Base-by-base conservation (phyloP, 2,888 invertebrate genomes). In the Rutpela maculata region DNA sequence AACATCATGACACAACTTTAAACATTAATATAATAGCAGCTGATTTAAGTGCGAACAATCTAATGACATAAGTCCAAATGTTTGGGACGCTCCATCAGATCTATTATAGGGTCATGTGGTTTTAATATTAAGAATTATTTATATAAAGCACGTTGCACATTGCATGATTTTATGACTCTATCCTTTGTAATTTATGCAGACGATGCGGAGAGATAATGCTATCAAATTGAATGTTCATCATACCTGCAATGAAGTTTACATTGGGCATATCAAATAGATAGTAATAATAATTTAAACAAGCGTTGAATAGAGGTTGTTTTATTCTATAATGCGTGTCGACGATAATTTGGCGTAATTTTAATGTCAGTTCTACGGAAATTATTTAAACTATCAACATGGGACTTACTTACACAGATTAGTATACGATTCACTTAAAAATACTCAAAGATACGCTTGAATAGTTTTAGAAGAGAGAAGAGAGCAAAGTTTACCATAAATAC, bases 51-150 rank as follows among this genome's bases (percentile, higher is more conserved):
- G 68, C 74, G 71, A 74, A 76, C 74, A 66, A 78, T 73, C 68
- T 70, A 74, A 75, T 77, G 77, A 72, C 72, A 63, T 63, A 72
- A 79, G 77, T 75, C 73, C 73, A 79, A 77, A 75, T 73, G 77
- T 70, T 69, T 60, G 77, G 62, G 68, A 63, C 15, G 63, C 62
- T 65, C 57, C 66, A 74, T 76, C 71, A 50, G 74, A 73, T 72
- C 59, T 70, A 63, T 63, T 73, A 69, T 66, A 75, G 77, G 80
- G 79, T 79, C 81, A 81, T 81, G 77, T 79, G 81, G 76, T 79
- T 79, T 78, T 75, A 77, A 78, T 79, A 81, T 81, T 78, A 81
- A 81, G 77, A 76, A 74, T 81, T 74, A 79, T 81, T 81, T 75
- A 70, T 76, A 77, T 81, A 71, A 75, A 74, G 66, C 69, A 63